These are phyloP conservation scores for Thunnus albacares DNA, from an alignment of 2,797 vertebrate species.

Conservation along the genomic window DNA sequence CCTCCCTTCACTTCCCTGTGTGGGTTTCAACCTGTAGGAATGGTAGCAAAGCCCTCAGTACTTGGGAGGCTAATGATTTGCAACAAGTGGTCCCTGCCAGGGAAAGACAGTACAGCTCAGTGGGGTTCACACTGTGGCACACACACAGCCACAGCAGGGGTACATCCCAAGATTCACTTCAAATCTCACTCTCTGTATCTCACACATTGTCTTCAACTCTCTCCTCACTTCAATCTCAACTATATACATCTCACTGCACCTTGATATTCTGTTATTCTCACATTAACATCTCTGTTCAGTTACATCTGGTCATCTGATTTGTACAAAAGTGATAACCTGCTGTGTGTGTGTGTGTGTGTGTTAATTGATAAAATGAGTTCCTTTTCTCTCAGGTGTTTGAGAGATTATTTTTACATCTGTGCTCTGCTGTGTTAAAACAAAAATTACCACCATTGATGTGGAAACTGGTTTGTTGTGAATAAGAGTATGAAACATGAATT, in stretches of 20 bases:
- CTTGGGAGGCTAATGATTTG: constrained; percentile 72
- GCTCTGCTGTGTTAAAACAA: constrained; percentile 27
- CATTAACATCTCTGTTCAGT: constrained; percentile 19
- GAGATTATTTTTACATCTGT: constrained; percentile 5
- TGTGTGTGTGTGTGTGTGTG: not conserved
- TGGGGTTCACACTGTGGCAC: constrained; percentile 63
- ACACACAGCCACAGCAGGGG: constrained; percentile 57
- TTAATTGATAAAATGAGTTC: constrained; percentile 3
- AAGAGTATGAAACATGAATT: constrained; percentile 38
- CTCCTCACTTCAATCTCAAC: constrained; percentile 41
- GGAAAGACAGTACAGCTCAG: constrained; percentile 59
- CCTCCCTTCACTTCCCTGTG: constrained; percentile 43
- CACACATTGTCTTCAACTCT: constrained; percentile 46
- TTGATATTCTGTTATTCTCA: constrained; percentile 42
- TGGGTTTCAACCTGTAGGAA: constrained; percentile 54
- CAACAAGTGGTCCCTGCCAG: constrained; percentile 67
- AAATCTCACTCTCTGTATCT: constrained; percentile 59
- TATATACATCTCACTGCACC: constrained; percentile 17
- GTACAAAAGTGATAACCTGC: constrained; percentile 5
- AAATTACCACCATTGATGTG: constrained; percentile 2
- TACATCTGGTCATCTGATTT: constrained; percentile 34
- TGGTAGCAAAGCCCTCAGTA: constrained; percentile 33
- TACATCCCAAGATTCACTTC: constrained; percentile 61
- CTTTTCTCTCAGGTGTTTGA: constrained; percentile 3
- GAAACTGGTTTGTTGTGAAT: constrained; percentile 26